Evolutionary conservation across 2,113 vertebrate species (phyloP).

Genomic region (zebrafish (Danio rerio)): GRCz12tu NC_133195.1:52920501-52921000

Average conservation of each 20-base stretch:
- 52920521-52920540: too few relatives aligned
- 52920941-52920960: not conserved
- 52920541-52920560: too few relatives aligned
- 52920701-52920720: not conserved
- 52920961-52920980: not conserved
- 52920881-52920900: not conserved
- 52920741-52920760: slow-evolving; percentile 12
- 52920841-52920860: slow-evolving; percentile 20
- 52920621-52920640: not conserved
- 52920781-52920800: slow-evolving; percentile 47
- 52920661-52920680: not conserved
- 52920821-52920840: slow-evolving; percentile 19
- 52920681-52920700: not conserved
- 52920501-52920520: too few relatives aligned
- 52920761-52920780: slow-evolving; percentile 9
- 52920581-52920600: not conserved
- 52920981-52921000: not conserved
- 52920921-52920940: not conserved
- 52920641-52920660: not conserved
- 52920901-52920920: not conserved
- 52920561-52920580: too few relatives aligned
- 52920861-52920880: not conserved
- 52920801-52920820: slow-evolving; percentile 42
- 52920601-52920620: not conserved
- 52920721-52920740: slow-evolving; percentile 15